Base-by-base conservation (phyloP, 2,113 vertebrate species). In the Nettapus auritus region DNA sequence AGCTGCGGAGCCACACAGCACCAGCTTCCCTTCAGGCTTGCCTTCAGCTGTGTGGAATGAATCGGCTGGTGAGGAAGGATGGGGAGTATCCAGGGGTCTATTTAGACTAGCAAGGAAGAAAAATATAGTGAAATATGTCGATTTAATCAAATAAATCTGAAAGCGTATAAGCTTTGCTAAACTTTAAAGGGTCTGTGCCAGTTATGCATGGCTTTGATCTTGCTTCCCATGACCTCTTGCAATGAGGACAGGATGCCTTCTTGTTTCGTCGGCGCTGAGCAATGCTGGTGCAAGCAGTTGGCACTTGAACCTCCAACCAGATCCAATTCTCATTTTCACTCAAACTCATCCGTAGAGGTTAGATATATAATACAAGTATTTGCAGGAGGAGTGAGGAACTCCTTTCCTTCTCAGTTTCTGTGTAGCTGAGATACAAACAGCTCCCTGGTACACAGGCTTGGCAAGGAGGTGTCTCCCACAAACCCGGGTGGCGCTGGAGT, bases 401-500 rank as follows among this genome's bases (percentile, higher is more conserved):
- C 71, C 67, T 67, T 67, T 76, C 71, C 63, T 15, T 0, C 71
- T 60, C 22, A 14, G 29, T 70, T 88, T 57, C 50, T 42, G 4
- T 16, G 57, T 21, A 56, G 31, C 50, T 31, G 70, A 90, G 66
- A 86, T 57, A 29, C 15, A 50, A 91, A 44, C 67, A 82, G n/a
- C 46, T 46, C 36, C 76, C 40, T 57, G 36, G 57, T 38, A 44
- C 67, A 4, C 1, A 0, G 76, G 80, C 56, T 42, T 34, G 9
- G 53, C 5, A 3, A 59, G 66, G 86, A 26, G 75, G 31, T 2
- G 0, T n/a, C 46, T 59, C 13, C 4, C 1, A n/a, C 66, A 48
- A 62, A 48, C 67, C 57, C 42, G 56, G 44, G 1, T 3, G 21
- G 83, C 66, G 34, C 80, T 85, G 75, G n/a, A 83, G 40, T 1